These are phyloP conservation scores for Aphidius ervi DNA, from an alignment of 1,140 invertebrate genomes.

Conservation along the genomic window DNA sequence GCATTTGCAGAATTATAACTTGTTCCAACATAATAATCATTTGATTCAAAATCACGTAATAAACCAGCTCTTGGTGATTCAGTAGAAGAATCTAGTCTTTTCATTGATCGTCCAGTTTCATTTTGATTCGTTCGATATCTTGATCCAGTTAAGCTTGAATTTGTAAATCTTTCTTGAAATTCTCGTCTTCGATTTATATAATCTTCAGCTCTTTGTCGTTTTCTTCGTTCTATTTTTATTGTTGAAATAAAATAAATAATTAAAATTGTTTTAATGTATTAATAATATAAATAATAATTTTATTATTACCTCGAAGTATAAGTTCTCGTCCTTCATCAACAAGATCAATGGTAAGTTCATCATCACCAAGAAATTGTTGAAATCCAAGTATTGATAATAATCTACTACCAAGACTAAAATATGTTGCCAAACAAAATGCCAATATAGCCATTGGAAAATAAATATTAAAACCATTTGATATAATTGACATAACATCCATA, in stretches of 20 bases:
- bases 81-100: constrained; percentile 51
- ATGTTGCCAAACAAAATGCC: constrained; percentile 89
- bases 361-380: constrained; percentile 92
- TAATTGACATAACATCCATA: constrained; percentile 96
- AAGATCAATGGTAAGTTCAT: constrained; percentile 88
- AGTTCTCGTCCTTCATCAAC: constrained; percentile 90
- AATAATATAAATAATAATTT: constrained; percentile 20
- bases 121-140: constrained; percentile 55
- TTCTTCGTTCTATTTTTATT: constrained; percentile 65
- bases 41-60: constrained; percentile 60
- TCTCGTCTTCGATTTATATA: constrained; percentile 68
- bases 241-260: constrained; percentile 17
- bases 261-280: constrained; percentile 14
- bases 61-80: constrained; percentile 62
- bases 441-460: constrained; percentile 98
- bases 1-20: constrained; percentile 52
- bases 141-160: constrained; percentile 46
- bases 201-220: constrained; percentile 75
- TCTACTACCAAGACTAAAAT: constrained; percentile 89
- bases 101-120: constrained; percentile 53
- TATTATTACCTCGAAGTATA: constrained; percentile 69
- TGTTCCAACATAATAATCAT: constrained; percentile 59
- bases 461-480: constrained; percentile 97
- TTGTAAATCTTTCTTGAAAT: constrained; percentile 62
- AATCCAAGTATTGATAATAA: constrained; percentile 86